Percentiles rank a stretch among this genome's conserved stretches.
Conservation (phyloP, 2,888 invertebrate genomes). For the Drosophila nigricruria region DNA sequence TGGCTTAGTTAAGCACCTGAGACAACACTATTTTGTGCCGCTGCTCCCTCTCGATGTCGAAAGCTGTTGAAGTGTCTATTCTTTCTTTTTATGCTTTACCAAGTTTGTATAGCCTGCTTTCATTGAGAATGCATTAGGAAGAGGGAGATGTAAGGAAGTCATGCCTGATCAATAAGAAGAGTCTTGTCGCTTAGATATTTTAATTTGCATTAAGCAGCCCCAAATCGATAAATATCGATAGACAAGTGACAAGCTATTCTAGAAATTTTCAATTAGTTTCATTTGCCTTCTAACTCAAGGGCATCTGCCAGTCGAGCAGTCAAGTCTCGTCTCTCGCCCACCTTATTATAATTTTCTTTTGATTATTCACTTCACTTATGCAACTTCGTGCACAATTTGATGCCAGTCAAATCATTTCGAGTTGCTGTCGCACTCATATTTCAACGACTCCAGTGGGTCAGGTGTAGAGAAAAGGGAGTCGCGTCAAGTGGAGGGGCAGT, state of each 20-base stretch:
- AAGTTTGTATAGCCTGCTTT: neutral
- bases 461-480: neutral
- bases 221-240: constrained; percentile 8
- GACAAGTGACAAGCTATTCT: too few relatives aligned
- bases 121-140: neutral
- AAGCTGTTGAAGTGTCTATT: neutral
- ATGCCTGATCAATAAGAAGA: neutral
- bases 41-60: constrained; percentile 2
- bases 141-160: neutral
- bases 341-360: neutral
- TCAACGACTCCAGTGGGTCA: constrained; percentile 32
- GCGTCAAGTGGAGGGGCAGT: neutral
- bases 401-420: constrained; percentile 38
- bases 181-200: neutral
- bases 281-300: neutral
- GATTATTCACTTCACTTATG: constrained; percentile 32
- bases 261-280: neutral
- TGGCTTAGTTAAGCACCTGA: constrained; percentile 8
- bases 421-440: constrained; percentile 37
- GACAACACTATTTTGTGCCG: neutral
- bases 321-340: neutral
- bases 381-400: constrained; percentile 64
- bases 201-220: neutral
- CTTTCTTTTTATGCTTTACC: neutral
- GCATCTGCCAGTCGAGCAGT: constrained; percentile 5